Evolutionary conservation across 2,113 vertebrate genomes (phyloP).

Genomic region (Pygoscelis antarcticus): DNA sequence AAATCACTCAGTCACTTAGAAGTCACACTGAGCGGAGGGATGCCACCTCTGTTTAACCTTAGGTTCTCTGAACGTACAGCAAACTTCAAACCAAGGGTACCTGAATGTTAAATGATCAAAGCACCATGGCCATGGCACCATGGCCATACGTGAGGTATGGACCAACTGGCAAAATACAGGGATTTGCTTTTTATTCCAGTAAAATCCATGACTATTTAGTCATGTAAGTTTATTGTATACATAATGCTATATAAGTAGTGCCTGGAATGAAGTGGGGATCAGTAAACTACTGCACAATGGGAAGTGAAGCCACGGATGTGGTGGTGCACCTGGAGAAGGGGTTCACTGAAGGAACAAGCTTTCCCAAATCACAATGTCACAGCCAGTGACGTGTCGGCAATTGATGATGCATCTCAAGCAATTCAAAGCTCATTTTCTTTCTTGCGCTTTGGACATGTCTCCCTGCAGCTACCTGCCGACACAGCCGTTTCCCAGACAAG

Average conservation of each 20-base stretch:
- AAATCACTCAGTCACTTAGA: neutral
- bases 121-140: neutral
- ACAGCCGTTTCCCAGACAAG: neutral
- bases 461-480: neutral
- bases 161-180: neutral
- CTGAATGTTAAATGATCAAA: neutral
- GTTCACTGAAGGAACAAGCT: neutral
- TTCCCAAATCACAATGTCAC: neutral
- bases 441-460: neutral
- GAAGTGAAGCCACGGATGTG: neutral
- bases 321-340: neutral
- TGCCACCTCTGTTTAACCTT: neutral
- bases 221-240: neutral
- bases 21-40: accelerated
- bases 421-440: neutral
- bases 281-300: neutral
- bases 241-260: neutral
- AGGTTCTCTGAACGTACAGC: neutral
- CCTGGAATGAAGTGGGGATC: neutral
- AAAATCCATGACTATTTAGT: neutral
- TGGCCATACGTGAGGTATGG: accelerated
- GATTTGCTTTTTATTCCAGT: neutral
- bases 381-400: neutral
- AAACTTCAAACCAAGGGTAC: neutral
- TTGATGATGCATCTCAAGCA: neutral